phyloP scores from a whole-genome alignment of 2,113 vertebrate genomes.

The Scatophagus argus region DNA sequence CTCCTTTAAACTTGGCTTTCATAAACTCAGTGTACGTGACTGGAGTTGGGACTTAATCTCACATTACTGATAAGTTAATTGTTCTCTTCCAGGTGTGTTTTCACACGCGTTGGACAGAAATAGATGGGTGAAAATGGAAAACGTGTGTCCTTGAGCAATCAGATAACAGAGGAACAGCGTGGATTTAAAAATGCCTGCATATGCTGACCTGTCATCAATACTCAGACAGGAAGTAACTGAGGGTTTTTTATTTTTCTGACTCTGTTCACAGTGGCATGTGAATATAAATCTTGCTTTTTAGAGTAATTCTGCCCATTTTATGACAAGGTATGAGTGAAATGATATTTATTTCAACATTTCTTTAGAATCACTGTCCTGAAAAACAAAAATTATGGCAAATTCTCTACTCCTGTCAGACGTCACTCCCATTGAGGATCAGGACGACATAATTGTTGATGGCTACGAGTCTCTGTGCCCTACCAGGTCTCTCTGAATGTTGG shows the following conservation, averaged over 20 bases:
- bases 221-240: conserved; percentile 48
- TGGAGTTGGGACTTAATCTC: background rate
- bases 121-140: background rate
- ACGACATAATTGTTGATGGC: conserved; percentile 89
- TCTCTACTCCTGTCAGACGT: background rate
- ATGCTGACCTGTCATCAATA: conserved; percentile 14
- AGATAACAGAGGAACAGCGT: conserved; percentile 15
- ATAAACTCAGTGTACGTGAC: background rate
- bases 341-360: too few species aligned
- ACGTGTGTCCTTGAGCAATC: conserved; percentile 32
- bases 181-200: conserved; percentile 41
- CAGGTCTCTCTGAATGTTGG: conserved; percentile 87
- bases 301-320: too few species aligned
- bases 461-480: conserved; percentile 84
- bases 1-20: background rate
- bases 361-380: too few species aligned
- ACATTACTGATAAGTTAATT: background rate
- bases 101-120: conserved; percentile 20
- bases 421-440: conserved; percentile 58
- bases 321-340: too few species aligned
- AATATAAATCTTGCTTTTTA: conserved; percentile 34
- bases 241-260: conserved; percentile 76
- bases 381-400: background rate
- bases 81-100: conserved; percentile 48
- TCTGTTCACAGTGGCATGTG: conserved; percentile 74